Base-by-base conservation (phyloP, 2,888 invertebrate species). In the Sycophila texana region DNA sequence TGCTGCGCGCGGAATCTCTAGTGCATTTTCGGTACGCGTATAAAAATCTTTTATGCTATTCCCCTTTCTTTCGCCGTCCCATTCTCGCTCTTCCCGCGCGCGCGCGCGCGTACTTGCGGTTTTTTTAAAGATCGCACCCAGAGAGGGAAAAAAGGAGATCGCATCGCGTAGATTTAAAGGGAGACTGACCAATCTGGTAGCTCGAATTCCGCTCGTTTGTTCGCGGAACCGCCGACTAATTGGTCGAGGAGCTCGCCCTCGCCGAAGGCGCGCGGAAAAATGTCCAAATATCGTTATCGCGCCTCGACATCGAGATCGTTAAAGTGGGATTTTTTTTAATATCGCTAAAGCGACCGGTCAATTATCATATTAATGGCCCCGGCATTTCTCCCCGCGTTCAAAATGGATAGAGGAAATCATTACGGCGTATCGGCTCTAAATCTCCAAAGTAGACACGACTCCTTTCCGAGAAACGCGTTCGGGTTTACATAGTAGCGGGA, bases 111-210 rank as follows among this genome's bases (percentile, higher is more conserved):
- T 30, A 60, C 18, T 60, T 20, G 61, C 51, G 39, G 14, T 53
- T 47, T 51, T 51, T 49, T 57, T 18, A 10, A 53, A 66, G 12
- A 13, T 39, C 57, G n/a, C 2, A 22, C 13, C 22, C 14, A n/a
- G 4, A 65, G 16, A 67, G n/a, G 20, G 63, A 53, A 39, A 39
- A 20, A 10, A 30, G 61, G 63, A 82, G 85, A 86, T 86, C 74
- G 74, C 86, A 86, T 85, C 86, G 81, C 71, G 60, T 76, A 84
- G 84, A 86, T 86, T 86, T 84, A 85, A 82, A 84, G 84, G 82
- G 83, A 82, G 80, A 81, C 81, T 81, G 72, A 82, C 77, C 83
- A 81, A 86, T 86, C 83, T 85, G 85, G 85, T 83, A 85, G 86
- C 85, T 80, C 82, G 81, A 80, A 84, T 84, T 83, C 82, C 82